Percentiles rank a stretch among this genome's conserved stretches.
Conservation (phyloP, 2,888 invertebrate species). For the Ophion slaviceki region DNA sequence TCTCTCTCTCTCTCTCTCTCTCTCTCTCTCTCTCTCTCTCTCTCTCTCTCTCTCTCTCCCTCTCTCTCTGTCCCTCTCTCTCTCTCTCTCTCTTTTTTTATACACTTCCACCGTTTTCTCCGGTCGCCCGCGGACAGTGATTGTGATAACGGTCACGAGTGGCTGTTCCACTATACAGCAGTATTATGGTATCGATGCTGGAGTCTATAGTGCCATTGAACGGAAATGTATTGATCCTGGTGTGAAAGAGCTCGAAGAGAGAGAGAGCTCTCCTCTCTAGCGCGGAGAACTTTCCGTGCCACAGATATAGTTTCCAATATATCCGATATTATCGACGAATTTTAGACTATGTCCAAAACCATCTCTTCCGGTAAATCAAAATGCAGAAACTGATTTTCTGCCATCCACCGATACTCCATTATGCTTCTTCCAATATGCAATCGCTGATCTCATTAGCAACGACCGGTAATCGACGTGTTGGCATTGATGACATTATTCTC, state of each 20-base stretch:
- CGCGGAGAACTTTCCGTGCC: not conserved
- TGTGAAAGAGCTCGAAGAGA: slow-evolving; percentile 32
- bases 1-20: not conserved
- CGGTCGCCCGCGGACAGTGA: slow-evolving; percentile 20
- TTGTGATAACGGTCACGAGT: slow-evolving; percentile 48
- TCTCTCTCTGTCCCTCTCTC: slow-evolving; percentile 23
- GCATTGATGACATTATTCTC: too few species aligned
- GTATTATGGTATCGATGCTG: slow-evolving; percentile 26
- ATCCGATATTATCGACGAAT: slow-evolving; percentile 31
- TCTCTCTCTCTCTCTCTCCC: too few species aligned
- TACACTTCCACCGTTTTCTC: slow-evolving; percentile 18
- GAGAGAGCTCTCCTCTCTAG: slow-evolving; percentile 14
- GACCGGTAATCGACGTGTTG: too few species aligned
- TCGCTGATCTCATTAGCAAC: too few species aligned
- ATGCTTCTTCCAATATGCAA: too few species aligned
- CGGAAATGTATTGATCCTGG: slow-evolving; percentile 35
- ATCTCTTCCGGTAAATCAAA: too few species aligned
- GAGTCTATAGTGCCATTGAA: slow-evolving; percentile 44
- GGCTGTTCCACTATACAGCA: slow-evolving; percentile 17
- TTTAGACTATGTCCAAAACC: not conserved
- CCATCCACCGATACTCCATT: too few species aligned
- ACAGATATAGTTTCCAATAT: not conserved
- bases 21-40: slow-evolving; percentile 24
- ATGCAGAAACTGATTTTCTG: too few species aligned
- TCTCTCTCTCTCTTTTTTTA: slow-evolving; percentile 11